Evolutionary conservation across 2,113 vertebrate species (phyloP), one percentile per base, ranked within the genome.

Genomic region (Phoxinus phoxinus): DNA sequence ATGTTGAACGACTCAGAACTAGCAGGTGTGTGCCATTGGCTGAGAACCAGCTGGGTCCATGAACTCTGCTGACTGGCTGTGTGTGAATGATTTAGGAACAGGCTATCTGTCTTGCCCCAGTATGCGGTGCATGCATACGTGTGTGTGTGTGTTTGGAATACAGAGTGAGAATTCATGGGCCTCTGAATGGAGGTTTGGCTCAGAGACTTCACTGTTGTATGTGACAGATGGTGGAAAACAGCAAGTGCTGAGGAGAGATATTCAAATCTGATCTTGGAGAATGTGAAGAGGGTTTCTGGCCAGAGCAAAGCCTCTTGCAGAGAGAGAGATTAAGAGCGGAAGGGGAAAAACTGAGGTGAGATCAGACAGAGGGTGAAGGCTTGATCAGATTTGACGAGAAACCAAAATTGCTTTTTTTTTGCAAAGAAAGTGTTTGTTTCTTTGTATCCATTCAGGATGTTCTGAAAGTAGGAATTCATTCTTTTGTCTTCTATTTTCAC

Each of bases 211-310:
- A 91, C 91, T 91, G 91, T 91, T 91, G 91, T 94, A 89, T 86
- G 92, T 93, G 89, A 94, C 94, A 95, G 94, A 95, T 95, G 94
- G 94, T 93, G 92, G 93, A 93, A 93, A 93, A 92, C 91, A 92
- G 90, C 89, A 90, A 91, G 89, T 77, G 91, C 90, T 84, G 86
- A 84, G 87, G 81, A 86, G 84, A 88, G 87, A 88, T 84, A 90
- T 90, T 88, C 87, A 85, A 88, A 87, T 87, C 87, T 87, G 89
- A 88, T 88, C 85, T 87, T 88, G 85, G 86, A 88, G 80, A 90
- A 87, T 75, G 74, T 87, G 79, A 88, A 88, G 80, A 86, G 67
- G 83, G 67, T 87, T 85, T 74, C 77, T 86, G 87, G 83, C 84
- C 81, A 77, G 84, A 35, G 51, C 59, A 48, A 67, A 56, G 81